phyloP scores from a whole-genome alignment of 2,888 invertebrate genomes.

The Meteorus colon region DNA sequence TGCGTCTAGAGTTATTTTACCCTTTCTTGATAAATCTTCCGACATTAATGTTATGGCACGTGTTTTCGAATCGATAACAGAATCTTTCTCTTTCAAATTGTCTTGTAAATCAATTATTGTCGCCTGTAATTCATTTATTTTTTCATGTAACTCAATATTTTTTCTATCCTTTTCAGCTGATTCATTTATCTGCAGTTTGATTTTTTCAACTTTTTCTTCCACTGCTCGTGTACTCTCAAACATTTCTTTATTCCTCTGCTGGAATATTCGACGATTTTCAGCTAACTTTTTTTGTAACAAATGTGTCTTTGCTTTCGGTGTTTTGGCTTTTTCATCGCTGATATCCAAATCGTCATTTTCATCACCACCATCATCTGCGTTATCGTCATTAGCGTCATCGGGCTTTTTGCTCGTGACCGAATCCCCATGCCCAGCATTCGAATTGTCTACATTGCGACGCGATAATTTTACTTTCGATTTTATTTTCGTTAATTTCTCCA shows the following conservation, averaged over 20 bases:
- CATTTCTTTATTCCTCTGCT: slow-evolving; percentile 70
- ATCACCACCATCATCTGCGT: slow-evolving; percentile 26
- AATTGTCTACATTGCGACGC: slow-evolving; percentile 61
- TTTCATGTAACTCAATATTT: slow-evolving; percentile 80
- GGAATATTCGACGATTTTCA: slow-evolving; percentile 72
- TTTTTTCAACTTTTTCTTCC: slow-evolving; percentile 72
- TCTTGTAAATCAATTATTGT: slow-evolving; percentile 88
- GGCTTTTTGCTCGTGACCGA: slow-evolving; percentile 55
- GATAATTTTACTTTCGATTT: slow-evolving; percentile 70
- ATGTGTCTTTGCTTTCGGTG: slow-evolving; percentile 69
- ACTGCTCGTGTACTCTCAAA: slow-evolving; percentile 70
- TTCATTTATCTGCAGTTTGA: slow-evolving; percentile 74
- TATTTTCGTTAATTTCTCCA: slow-evolving; percentile 70
- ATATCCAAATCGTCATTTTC: slow-evolving; percentile 56
- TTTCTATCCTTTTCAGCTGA: slow-evolving; percentile 78
- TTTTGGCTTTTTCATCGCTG: slow-evolving; percentile 66
- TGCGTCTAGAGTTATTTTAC: slow-evolving; percentile 82
- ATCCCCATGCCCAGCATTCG: slow-evolving; percentile 56
- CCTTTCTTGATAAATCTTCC: slow-evolving; percentile 81
- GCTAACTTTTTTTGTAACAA: slow-evolving; percentile 70
- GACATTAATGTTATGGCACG: slow-evolving; percentile 85
- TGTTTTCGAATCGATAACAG: slow-evolving; percentile 87
- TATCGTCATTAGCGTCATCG: slow-evolving; percentile 41
- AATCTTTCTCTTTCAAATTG: slow-evolving; percentile 87
- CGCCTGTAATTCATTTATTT: slow-evolving; percentile 84